These are phyloP conservation scores for Odocoileus hemionus DNA, from an alignment of 2,113 vertebrate species.

Conservation along the genomic window DNA sequence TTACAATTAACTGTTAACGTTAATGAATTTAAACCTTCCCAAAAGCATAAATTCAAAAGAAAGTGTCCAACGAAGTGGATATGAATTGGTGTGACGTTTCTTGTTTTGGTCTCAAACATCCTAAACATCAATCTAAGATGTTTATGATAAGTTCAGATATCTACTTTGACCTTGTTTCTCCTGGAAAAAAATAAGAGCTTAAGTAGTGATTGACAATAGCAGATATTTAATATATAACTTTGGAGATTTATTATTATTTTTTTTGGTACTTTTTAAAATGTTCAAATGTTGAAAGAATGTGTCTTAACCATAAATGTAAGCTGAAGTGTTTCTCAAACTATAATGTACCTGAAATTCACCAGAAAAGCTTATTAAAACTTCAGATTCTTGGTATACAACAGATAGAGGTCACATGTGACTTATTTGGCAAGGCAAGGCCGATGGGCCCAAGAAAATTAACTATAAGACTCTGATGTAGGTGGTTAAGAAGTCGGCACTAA, in stretches of 20 bases:
- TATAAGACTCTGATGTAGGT: background rate
- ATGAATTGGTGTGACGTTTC: constrained; percentile 4
- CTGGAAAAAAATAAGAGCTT: background rate
- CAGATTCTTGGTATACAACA: background rate
- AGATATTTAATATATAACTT: background rate
- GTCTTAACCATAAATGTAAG: background rate
- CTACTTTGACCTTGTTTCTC: background rate
- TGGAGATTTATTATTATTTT: background rate
- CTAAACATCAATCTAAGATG: constrained; percentile 61
- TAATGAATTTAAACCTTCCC: constrained; percentile 81
- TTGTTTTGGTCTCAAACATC: constrained; percentile 59
- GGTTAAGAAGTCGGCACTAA: background rate
- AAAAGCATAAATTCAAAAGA: constrained; percentile 81
- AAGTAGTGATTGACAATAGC: background rate
- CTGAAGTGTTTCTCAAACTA: background rate
- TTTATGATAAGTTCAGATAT: background rate
- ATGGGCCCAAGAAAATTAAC: background rate
- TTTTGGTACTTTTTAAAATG: background rate
- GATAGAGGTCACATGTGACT: background rate
- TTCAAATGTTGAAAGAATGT: background rate
- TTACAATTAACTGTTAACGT: constrained; percentile 83
- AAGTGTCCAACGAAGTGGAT: constrained; percentile 68
- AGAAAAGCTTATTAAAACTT: background rate
- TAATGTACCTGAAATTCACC: background rate
- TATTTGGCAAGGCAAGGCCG: background rate